Evolutionary conservation across 2,888 invertebrate species (phyloP).

Genomic region (Diaphora mendica): DNA sequence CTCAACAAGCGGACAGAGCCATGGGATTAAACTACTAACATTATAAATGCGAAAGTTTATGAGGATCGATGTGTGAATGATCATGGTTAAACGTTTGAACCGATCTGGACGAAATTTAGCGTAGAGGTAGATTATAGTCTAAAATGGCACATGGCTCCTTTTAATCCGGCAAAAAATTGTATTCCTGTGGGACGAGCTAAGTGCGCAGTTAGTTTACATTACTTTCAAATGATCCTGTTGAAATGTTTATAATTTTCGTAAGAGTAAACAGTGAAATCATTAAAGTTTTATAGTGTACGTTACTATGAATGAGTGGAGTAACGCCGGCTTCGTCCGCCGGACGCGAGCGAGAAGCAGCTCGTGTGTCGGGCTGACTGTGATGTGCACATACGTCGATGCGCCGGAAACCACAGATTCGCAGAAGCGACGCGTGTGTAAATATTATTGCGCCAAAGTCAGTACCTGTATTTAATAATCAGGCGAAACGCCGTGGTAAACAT

Average conservation of each 20-base stretch:
- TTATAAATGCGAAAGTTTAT: no score
- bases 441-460: conserved; percentile 65
- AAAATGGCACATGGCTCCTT: no score
- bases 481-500: conserved; percentile 62
- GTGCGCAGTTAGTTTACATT: background rate
- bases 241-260: conserved; percentile 23
- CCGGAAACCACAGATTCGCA: conserved; percentile 76
- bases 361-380: conserved; percentile 37
- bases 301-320: conserved; percentile 49
- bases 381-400: conserved; percentile 46
- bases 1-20: no score
- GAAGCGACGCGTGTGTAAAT: conserved; percentile 70
- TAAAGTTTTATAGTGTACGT: conserved; percentile 51
- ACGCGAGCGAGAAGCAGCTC: conserved; percentile 38
- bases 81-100: no score
- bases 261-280: conserved; percentile 45
- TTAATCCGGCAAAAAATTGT: no score
- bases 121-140: no score
- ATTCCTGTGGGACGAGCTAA: no score
- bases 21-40: no score
- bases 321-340: conserved; percentile 50
- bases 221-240: background rate
- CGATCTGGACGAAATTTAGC: no score
- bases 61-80: no score
- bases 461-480: conserved; percentile 57